Conservation (phyloP, 2,888 invertebrate genomes). For the Eucera pruinosa region DNA sequence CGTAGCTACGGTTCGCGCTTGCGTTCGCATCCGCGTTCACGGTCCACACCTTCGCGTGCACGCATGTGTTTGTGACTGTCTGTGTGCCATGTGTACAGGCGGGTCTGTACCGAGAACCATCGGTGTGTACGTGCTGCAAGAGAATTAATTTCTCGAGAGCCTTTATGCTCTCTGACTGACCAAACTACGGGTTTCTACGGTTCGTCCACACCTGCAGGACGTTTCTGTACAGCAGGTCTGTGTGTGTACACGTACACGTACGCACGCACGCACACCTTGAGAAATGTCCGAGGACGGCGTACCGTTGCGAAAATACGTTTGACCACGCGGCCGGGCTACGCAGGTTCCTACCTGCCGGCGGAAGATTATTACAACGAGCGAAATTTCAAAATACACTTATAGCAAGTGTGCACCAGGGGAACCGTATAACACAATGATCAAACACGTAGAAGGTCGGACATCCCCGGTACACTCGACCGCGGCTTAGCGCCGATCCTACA, state of each 20-base stretch:
- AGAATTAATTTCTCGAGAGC: slow-evolving; percentile 83
- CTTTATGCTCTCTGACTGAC: slow-evolving; percentile 82
- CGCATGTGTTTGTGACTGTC: background rate
- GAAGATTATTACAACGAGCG: slow-evolving; percentile 79
- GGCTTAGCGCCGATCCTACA: slow-evolving; percentile 46
- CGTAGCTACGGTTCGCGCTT: slow-evolving; percentile 69
- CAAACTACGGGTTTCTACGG: slow-evolving; percentile 75
- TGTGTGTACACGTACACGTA: slow-evolving; percentile 19
- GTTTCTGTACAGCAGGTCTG: slow-evolving; percentile 12
- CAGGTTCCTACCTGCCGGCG: slow-evolving; percentile 61
- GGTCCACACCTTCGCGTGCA: background rate
- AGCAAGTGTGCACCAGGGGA: slow-evolving; percentile 78
- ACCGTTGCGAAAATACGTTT: slow-evolving; percentile 71
- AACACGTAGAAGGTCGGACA: slow-evolving; percentile 70
- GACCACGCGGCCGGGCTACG: slow-evolving; percentile 43
- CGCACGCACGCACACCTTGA: slow-evolving; percentile 56
- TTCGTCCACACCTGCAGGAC: slow-evolving; percentile 58
- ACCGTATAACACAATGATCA: slow-evolving; percentile 81
- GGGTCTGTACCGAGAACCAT: background rate
- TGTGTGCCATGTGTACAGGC: background rate
- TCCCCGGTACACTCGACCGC: slow-evolving; percentile 61
- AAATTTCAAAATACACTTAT: slow-evolving; percentile 82
- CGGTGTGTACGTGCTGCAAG: slow-evolving; percentile 67
- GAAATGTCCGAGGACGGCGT: slow-evolving; percentile 48
- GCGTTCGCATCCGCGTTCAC: slow-evolving; percentile 20